These are phyloP conservation scores for Coelogynopora nodosa DNA, from an alignment of 2,888 invertebrate species.

Conservation along the genomic window DNA sequence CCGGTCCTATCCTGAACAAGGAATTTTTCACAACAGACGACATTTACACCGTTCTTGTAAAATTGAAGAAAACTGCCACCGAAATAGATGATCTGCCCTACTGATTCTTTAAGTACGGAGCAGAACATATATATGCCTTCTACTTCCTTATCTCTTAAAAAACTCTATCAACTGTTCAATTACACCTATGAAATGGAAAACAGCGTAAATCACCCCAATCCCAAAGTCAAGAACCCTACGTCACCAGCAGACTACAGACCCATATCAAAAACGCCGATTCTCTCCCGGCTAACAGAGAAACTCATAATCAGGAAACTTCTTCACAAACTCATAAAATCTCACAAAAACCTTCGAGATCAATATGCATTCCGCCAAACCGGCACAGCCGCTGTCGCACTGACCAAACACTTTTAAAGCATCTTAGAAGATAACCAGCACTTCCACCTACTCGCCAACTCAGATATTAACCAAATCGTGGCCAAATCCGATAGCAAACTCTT, in stretches of 20 bases:
- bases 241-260: constrained; percentile 16
- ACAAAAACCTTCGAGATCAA: constrained; percentile 3
- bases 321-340: constrained; percentile 1
- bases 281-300: constrained; percentile 25
- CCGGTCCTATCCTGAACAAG: neutral
- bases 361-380: constrained; percentile 34
- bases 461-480: no score
- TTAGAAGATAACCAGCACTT: constrained; percentile 25
- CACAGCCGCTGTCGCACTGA: constrained; percentile 8
- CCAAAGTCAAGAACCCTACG: constrained; percentile 11
- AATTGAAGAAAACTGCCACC: neutral
- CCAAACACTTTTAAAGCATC: neutral
- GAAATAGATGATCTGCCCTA: constrained; percentile 23
- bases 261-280: constrained; percentile 17
- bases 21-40: neutral
- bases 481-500: no score
- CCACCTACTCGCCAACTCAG: neutral
- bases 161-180: neutral
- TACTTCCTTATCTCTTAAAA: neutral
- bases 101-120: neutral
- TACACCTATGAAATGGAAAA: neutral
- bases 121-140: neutral
- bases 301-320: constrained; percentile 22
- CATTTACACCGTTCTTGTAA: neutral
- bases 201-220: neutral